A percentile compares a stretch with the other conserved stretches of the same genome.
These are phyloP conservation scores for Zoanthus sansibaricus DNA, from an alignment of 92 coral and sea anemone genomes.

Conservation along the genomic window DNA sequence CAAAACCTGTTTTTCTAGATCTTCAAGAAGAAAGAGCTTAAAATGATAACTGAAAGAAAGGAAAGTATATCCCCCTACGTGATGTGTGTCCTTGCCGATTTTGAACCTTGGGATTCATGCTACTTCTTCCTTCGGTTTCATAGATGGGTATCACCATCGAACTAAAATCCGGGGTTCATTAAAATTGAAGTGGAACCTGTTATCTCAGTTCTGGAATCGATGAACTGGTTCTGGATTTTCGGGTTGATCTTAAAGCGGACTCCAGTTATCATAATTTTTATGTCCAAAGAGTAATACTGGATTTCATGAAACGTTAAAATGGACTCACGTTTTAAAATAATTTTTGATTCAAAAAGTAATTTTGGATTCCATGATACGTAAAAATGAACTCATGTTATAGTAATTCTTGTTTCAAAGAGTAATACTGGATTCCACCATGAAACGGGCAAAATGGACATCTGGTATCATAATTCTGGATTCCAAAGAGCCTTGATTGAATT, in stretches of 20 bases:
- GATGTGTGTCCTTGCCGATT: too few species aligned
- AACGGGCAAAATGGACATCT: too few species aligned
- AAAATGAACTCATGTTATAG: neutral
- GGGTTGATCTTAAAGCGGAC: neutral
- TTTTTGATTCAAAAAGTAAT: too few species aligned
- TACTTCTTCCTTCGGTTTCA: too few species aligned
- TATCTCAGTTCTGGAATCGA: neutral
- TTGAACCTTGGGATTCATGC: too few species aligned
- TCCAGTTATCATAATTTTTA: too few species aligned
- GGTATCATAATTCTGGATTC: too few species aligned
- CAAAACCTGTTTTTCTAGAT: neutral
- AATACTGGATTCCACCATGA: too few species aligned
- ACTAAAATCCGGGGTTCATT: neutral
- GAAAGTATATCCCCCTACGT: neutral
- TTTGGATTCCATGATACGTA: neutral
- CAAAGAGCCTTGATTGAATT: too few species aligned
- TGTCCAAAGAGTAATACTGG: too few species aligned
- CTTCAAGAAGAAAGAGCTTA: constrained; percentile 15
- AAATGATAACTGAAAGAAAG: neutral
- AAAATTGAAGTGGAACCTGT: neutral
- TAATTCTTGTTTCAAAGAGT: neutral
- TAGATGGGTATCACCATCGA: neutral
- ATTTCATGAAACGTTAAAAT: too few species aligned
- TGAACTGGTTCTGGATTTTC: neutral
- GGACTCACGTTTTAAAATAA: neutral